These are phyloP conservation scores for Nebria brevicollis DNA, from an alignment of 2,888 invertebrate genomes.

Conservation along the genomic window DNA sequence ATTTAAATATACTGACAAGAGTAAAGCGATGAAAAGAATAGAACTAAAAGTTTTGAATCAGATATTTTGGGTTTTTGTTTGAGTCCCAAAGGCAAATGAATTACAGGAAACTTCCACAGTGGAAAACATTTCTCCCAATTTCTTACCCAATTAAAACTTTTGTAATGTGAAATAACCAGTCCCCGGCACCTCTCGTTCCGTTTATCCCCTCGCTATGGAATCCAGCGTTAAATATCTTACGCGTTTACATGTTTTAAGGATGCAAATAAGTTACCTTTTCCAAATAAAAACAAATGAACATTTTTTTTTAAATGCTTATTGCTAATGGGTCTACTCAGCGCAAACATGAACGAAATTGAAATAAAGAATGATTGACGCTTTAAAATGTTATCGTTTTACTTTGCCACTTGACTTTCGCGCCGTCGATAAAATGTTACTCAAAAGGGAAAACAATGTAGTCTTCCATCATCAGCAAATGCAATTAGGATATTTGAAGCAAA, in stretches of 20 bases:
- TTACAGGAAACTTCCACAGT: conserved; percentile 37
- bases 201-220: background rate
- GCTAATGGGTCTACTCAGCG: conserved; percentile 30
- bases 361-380: conserved; percentile 27
- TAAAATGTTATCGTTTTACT: conserved; percentile 33
- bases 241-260: conserved; percentile 42
- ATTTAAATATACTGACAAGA: background rate
- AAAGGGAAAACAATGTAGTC: background rate
- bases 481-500: background rate
- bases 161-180: conserved; percentile 47
- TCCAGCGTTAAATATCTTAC: conserved; percentile 34
- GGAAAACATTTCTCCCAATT: conserved; percentile 47
- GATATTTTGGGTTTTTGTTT: conserved; percentile 41
- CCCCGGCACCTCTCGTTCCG: background rate
- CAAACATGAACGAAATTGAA: conserved; percentile 26
- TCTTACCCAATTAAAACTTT: conserved; percentile 48
- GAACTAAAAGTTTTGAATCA: conserved; percentile 39
- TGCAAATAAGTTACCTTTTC: conserved; percentile 39
- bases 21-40: background rate
- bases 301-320: conserved; percentile 39
- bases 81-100: conserved; percentile 44
- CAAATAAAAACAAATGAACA: background rate
- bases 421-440: background rate
- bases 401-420: background rate
- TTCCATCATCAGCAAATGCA: background rate